Evolutionary conservation across 2,113 vertebrate genomes (phyloP), one percentile per base, ranked within the genome.

Genomic region (Cygnus atratus): DNA sequence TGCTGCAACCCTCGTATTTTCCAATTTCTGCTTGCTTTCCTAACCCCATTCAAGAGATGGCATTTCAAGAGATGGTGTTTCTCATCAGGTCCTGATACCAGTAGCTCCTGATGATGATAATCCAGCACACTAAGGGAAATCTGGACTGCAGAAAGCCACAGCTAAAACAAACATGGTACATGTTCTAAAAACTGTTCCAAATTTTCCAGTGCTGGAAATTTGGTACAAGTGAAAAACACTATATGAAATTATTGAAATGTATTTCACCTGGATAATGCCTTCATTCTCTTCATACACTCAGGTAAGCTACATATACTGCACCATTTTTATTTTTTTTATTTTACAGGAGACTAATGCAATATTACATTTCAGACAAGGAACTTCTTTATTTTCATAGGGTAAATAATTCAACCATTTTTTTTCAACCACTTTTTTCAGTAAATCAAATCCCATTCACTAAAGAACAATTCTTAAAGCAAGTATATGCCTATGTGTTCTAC

Each of bases 381-480:
- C 88, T 67, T 95, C 79, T 85, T 95, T 78, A 78, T 22, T 48
- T 48, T 61, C 39, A 76, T 6, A 70, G 12, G 61, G 88, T 59
- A 88, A 91, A 96, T 84, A 89, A 96, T 91, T 94, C 90, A 71
- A 63, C 4, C 31, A 66, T 1, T 0, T 90, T 87, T 46, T 46
- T 46, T 46, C 46, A 46, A 46, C 46, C 46, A 46, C 46, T 86
- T 96, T 95, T 93, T 97, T 86, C 58, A 85, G 67, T 94, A 93
- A 91, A 96, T 31, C 94, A 81, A 91, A 85, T 52, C 19, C 31
- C 21, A 62, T 80, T 70, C 20, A 87, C 48, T 90, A 39, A 83
- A 89, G 86, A 92, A 68, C 83, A 97, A 95, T 84, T 97, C 87
- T 89, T 92, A 93, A 87, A 90, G 43, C 41, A 92, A 86, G 31